Conservation (phyloP, 2,113 vertebrate species). For the Rhynchopsitta pachyrhyncha region DNA sequence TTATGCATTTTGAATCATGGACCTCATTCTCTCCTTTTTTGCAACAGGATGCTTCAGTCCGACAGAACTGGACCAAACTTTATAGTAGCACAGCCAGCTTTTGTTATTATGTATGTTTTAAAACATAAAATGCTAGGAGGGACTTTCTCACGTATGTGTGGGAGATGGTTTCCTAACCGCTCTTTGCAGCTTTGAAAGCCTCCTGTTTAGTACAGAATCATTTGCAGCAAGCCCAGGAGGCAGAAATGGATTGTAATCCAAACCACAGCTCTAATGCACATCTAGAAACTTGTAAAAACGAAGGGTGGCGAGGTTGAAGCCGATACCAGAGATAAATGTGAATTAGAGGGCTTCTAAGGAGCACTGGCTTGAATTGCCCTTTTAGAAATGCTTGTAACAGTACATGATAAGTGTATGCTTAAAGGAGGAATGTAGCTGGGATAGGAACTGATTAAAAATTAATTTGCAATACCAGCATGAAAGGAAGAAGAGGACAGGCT, state of each 20-base stretch:
- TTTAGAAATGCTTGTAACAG: slow-evolving; percentile 25
- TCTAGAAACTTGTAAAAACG: neutral
- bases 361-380: neutral
- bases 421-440: neutral
- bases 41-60: neutral
- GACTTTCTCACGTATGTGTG: neutral
- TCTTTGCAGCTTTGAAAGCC: neutral
- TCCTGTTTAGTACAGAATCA: neutral
- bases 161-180: neutral
- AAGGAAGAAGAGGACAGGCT: slow-evolving; percentile 7
- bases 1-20: neutral
- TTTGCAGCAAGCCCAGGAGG: neutral
- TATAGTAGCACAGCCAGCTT: neutral
- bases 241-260: neutral
- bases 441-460: slow-evolving; percentile 46
- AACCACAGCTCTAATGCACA: neutral
- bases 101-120: neutral
- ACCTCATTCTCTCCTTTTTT: neutral
- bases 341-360: neutral
- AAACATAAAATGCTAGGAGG: neutral
- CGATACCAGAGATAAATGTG: neutral
- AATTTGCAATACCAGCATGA: slow-evolving; percentile 9
- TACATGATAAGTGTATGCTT: neutral
- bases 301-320: neutral
- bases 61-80: neutral